These are phyloP conservation scores for Balaeniceps rex DNA, from an alignment of 2,113 vertebrate genomes.

Conservation along the genomic window DNA sequence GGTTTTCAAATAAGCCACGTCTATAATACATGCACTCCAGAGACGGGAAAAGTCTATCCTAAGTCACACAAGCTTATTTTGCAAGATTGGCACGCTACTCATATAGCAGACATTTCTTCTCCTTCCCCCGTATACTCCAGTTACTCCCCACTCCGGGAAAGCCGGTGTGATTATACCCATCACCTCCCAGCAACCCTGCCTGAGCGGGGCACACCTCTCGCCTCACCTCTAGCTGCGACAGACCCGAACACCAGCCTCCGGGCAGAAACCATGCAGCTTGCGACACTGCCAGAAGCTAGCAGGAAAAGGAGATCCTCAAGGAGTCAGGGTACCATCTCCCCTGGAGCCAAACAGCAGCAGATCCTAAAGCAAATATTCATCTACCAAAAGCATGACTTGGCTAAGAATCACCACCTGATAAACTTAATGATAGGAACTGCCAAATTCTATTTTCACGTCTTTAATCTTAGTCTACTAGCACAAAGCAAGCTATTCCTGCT, in stretches of 20 bases:
- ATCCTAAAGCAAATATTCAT: neutral
- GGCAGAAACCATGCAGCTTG: neutral
- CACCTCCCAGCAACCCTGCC: neutral
- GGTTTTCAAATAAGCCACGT: neutral
- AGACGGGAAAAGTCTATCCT: neutral
- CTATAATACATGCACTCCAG: rapidly evolving
- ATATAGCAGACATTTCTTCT: neutral
- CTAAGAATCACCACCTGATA: neutral
- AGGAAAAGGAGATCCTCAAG: neutral
- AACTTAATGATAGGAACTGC: neutral
- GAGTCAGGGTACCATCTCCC: rapidly evolving
- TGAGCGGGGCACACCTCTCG: rapidly evolving
- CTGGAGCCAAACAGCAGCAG: neutral
- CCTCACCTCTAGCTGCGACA: neutral
- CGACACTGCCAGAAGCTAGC: neutral
- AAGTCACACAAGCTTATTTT: neutral
- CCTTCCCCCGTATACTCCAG: neutral
- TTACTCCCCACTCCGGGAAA: neutral
- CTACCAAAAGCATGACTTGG: neutral
- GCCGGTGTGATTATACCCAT: rapidly evolving
- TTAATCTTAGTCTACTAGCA: neutral
- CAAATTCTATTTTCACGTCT: neutral
- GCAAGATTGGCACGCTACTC: neutral
- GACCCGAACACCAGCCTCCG: rapidly evolving
- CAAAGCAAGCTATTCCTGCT: neutral